A percentile compares a stretch with the other conserved stretches of the same genome.
phyloP scores from a whole-genome alignment of 2,113 vertebrate species.

The Centropus unirufus region DNA sequence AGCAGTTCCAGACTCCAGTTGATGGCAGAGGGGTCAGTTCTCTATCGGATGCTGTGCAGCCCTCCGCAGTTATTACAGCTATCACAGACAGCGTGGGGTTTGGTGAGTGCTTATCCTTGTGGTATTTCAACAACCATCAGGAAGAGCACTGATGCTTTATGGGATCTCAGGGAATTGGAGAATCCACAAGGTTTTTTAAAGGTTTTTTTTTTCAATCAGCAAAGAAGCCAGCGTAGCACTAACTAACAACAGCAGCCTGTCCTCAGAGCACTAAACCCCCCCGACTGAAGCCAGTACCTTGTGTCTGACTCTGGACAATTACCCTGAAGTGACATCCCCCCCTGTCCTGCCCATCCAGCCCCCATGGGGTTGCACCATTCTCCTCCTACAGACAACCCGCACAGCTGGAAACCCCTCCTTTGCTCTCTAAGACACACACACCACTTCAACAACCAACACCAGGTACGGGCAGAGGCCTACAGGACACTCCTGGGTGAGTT shows the following conservation, averaged over 20 bases:
- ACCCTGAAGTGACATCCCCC: background rate
- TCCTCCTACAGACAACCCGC: background rate
- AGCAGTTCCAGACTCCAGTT: slow-evolving; percentile 21
- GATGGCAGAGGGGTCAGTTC: background rate
- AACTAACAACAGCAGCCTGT: background rate
- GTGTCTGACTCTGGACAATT: background rate
- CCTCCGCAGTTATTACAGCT: background rate
- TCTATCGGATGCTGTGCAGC: background rate
- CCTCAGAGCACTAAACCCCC: background rate
- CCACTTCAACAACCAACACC: background rate
- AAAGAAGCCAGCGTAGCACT: background rate
- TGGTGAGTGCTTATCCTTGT: background rate
- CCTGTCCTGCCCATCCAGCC: background rate
- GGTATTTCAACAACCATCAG: background rate
- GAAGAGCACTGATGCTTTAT: background rate
- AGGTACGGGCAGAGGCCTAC: background rate
- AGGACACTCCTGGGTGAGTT: background rate
- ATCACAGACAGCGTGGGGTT: background rate
- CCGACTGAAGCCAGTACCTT: background rate
- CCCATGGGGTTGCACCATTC: background rate
- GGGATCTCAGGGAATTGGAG: background rate
- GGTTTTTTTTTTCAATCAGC: background rate
- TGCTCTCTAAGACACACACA: background rate
- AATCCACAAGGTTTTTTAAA: background rate
- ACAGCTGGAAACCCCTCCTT: background rate